Evolutionary conservation across 2,797 vertebrate species (phyloP), one percentile per base, ranked within the genome.

Genomic region (Acropternis orthonyx): DNA sequence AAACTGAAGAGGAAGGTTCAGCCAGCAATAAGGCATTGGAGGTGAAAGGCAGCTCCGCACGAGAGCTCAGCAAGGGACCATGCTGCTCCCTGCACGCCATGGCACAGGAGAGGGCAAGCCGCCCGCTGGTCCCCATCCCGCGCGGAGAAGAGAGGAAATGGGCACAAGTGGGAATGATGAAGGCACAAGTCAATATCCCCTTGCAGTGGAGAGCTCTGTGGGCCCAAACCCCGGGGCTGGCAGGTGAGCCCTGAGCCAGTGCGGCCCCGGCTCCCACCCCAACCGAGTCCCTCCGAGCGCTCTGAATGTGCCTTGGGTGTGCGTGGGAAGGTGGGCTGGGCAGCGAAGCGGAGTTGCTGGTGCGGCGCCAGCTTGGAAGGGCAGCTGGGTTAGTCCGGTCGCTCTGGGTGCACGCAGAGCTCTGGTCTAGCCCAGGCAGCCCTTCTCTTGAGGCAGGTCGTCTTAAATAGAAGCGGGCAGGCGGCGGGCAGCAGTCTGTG

Each of bases 401-500:
- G 12, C 82, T 82, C 85, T 89, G 93, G 59, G 92, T 85, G 78
- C 87, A 27, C 83, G 92, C 77, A 72, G 88, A 84, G 69, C 88
- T 59, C 54, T 82, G 80, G 84, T 30, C 94, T 89, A 89, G 74
- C 92, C 84, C 75, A 93, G 56, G 71, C 83, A 66, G 58, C 74
- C 67, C 88, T 77, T 32, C 0, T 39, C 92, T 94, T 43, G 32
- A 91, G 82, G 44, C 32, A 1, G 77, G 49, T 71, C 2, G 0
- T 61, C 63, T 95, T 95, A 97, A 95, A 96, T 94, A 95, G 91
- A 75, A 93, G 96, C 62, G 26, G 95, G 96, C 54, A 20, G 91
- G 88, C 32, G 4, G 94, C 84, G 54, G 97, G 68, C 76, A 58
- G 97, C 95, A 97, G 97, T 97, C 97, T 97, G 95, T 96, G 97